phyloP scores from a whole-genome alignment of 2,797 vertebrate genomes.

The Artibeus jamaicensis region DNA sequence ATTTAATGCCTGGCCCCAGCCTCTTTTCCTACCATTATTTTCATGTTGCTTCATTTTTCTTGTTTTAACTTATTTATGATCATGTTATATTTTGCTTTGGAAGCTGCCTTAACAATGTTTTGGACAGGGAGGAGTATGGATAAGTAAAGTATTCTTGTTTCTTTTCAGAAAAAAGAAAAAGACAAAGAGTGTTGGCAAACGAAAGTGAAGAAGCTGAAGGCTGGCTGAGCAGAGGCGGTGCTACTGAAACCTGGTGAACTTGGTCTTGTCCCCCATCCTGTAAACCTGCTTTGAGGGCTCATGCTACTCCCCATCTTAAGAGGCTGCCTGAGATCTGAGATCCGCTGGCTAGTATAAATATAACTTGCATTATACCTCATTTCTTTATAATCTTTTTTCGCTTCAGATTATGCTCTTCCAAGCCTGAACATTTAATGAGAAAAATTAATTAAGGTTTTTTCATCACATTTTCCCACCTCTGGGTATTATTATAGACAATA shows the following conservation, averaged over 20 bases:
- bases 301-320: neutral
- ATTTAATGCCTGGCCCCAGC: neutral
- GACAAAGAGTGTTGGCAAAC: neutral
- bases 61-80: slow-evolving; percentile 23
- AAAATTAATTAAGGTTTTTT: slow-evolving; percentile 1
- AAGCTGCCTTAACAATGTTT: slow-evolving; percentile 3
- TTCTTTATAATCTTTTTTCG: neutral
- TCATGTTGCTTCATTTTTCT: neutral
- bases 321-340: neutral
- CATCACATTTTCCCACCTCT: neutral
- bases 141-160: no score
- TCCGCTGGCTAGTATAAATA: neutral
- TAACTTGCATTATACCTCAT: neutral
- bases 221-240: neutral
- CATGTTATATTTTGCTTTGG: neutral
- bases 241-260: neutral
- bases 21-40: slow-evolving; percentile 21
- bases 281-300: neutral
- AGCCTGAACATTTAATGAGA: slow-evolving; percentile 10
- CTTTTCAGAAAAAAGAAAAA: no score
- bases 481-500: neutral
- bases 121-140: neutral
- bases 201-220: neutral
- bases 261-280: neutral
- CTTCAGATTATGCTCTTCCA: neutral